These are phyloP conservation scores for Sympetrum striolatum DNA, from an alignment of 2,888 invertebrate genomes.

Conservation along the genomic window DNA sequence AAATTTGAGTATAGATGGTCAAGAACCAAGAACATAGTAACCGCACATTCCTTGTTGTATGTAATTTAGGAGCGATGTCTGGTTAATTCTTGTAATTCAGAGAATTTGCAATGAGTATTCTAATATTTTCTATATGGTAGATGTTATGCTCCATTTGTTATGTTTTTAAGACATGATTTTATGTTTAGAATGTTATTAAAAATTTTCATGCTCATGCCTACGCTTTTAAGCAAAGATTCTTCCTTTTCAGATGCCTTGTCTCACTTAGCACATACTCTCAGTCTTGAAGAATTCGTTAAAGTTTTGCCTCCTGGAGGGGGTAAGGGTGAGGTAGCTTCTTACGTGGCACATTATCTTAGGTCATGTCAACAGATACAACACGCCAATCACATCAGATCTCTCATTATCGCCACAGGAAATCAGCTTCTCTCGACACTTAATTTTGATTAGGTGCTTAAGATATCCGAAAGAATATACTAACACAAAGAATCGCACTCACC, in stretches of 20 bases:
- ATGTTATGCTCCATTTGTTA: no score
- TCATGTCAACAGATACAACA: conserved; percentile 67
- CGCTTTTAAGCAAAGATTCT: neutral
- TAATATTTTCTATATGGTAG: no score
- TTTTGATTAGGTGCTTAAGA: neutral
- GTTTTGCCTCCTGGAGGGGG: conserved; percentile 59
- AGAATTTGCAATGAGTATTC: no score
- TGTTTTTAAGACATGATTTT: no score
- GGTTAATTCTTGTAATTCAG: no score
- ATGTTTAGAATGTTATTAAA: no score
- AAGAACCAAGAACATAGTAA: no score
- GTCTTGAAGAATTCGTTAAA: conserved; percentile 58
- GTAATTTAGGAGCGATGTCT: no score
- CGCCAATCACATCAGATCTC: conserved; percentile 67
- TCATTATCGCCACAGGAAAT: conserved; percentile 68
- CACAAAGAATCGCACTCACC: neutral
- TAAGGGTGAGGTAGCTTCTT: conserved; percentile 50
- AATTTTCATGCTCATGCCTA: no score
- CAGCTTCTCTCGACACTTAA: conserved; percentile 57
- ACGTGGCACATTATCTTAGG: conserved; percentile 58
- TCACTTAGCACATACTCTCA: conserved; percentile 59
- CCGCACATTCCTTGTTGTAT: no score
- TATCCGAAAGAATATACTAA: neutral
- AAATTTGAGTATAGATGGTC: no score
- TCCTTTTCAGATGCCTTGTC: conserved; percentile 59